Conservation (phyloP, 2,888 invertebrate genomes). For the Altica lythri region DNA sequence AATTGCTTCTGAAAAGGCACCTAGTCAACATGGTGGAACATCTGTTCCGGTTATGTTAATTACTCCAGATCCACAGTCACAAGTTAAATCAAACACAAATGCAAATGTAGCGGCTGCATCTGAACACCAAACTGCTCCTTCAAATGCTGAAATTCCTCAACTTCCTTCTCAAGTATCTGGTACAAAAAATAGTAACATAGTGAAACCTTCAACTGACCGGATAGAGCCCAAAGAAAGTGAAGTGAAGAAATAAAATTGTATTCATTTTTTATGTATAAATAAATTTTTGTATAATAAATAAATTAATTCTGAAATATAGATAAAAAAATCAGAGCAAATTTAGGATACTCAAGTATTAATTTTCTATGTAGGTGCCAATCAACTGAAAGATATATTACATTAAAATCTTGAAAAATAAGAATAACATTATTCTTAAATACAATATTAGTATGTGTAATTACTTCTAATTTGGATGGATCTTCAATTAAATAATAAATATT, state of each 20-base stretch:
- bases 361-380: too few species aligned
- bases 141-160: neutral
- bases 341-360: too few species aligned
- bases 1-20: constrained; percentile 26
- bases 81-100: neutral
- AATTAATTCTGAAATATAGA: too few species aligned
- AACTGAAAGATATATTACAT: too few species aligned
- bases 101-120: neutral
- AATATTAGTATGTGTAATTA: too few species aligned
- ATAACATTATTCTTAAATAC: too few species aligned
- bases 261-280: too few species aligned
- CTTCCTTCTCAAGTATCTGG: neutral
- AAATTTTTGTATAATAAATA: too few species aligned
- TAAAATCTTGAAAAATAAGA: too few species aligned
- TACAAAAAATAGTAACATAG: neutral
- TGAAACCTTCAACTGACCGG: neutral
- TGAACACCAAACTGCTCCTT: neutral
- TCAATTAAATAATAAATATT: constrained; percentile 6
- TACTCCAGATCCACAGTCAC: neutral
- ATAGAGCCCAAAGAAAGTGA: neutral
- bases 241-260: too few species aligned
- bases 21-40: neutral
- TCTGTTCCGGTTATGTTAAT: neutral
- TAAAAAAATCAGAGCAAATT: too few species aligned
- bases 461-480: constrained; percentile 5